Evolutionary conservation across 2,113 vertebrate species (phyloP).

Genomic region (Scophthalmus maximus): DNA sequence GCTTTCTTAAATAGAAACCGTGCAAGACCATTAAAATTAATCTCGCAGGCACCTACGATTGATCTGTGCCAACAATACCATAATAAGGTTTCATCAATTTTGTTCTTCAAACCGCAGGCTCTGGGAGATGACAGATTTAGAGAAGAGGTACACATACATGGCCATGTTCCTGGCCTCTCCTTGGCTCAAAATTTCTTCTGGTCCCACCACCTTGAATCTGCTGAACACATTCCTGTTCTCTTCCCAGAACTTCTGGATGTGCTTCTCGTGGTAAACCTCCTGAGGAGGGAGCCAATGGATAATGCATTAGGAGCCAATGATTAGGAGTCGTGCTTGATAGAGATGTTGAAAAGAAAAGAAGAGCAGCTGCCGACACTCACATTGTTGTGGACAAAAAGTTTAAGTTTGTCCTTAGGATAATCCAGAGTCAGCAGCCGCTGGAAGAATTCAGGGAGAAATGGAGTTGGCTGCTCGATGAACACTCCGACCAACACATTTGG

Average conservation of each 20-base stretch:
- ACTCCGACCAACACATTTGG: conserved; percentile 91
- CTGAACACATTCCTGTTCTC: conserved; percentile 87
- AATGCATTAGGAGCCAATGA: conserved; percentile 29
- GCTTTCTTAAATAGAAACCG: conserved; percentile 1
- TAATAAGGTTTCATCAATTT: conserved; percentile 6
- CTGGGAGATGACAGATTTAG: conserved; percentile 11
- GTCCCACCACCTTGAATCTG: conserved; percentile 94
- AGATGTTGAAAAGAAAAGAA: background rate
- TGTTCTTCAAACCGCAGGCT: conserved; percentile 6
- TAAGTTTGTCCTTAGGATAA: conserved; percentile 91
- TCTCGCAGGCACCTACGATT: background rate
- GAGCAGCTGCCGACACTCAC: conserved; percentile 83
- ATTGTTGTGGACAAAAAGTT: conserved; percentile 95
- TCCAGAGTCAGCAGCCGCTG: conserved; percentile 88
- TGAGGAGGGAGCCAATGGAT: conserved; percentile 61
- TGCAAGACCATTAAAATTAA: background rate
- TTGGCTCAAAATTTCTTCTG: conserved; percentile 94
- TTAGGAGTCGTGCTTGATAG: background rate
- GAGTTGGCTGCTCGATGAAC: conserved; percentile 98
- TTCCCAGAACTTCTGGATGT: conserved; percentile 95
- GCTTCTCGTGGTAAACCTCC: conserved; percentile 99
- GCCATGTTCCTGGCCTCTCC: conserved; percentile 98
- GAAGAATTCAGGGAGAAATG: conserved; percentile 96
- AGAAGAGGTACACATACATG: conserved; percentile 84
- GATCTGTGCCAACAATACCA: background rate